These are phyloP conservation scores for Beaufortia kweichowensis DNA, from an alignment of 2,113 vertebrate species.

Conservation along the genomic window DNA sequence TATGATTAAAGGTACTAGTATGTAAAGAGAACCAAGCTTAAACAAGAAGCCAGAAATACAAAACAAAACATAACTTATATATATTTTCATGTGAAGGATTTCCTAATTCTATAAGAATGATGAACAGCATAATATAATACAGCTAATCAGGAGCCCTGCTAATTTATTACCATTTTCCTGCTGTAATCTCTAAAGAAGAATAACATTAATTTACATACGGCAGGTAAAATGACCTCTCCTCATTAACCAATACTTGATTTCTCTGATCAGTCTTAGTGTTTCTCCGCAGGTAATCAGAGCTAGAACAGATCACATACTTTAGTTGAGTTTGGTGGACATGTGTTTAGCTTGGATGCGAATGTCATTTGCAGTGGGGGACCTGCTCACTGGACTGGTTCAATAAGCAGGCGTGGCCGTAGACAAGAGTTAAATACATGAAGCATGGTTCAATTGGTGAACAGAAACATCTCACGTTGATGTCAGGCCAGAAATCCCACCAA, in stretches of 20 bases:
- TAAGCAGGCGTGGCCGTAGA: slow-evolving; percentile 70
- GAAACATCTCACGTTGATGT: slow-evolving; percentile 60
- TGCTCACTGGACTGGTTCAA: slow-evolving; percentile 53
- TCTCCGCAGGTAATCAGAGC: background rate
- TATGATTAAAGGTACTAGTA: slow-evolving; percentile 56
- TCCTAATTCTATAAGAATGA: slow-evolving; percentile 61
- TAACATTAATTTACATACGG: slow-evolving; percentile 49
- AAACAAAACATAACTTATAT: slow-evolving; percentile 47
- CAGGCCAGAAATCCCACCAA: slow-evolving; percentile 43
- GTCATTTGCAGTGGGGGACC: slow-evolving; percentile 41
- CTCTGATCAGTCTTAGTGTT: slow-evolving; percentile 19
- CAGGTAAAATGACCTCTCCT: slow-evolving; percentile 49
- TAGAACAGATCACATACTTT: slow-evolving; percentile 2
- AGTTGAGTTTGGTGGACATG: background rate
- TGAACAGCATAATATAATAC: slow-evolving; percentile 66
- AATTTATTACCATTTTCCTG: slow-evolving; percentile 29
- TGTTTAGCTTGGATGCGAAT: slow-evolving; percentile 24
- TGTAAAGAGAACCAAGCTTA: slow-evolving; percentile 17
- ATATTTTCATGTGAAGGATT: slow-evolving; percentile 45
- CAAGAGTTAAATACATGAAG: slow-evolving; percentile 70
- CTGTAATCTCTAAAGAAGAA: slow-evolving; percentile 48
- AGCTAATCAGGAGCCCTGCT: slow-evolving; percentile 63
- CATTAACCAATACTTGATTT: background rate
- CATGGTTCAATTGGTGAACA: slow-evolving; percentile 63
- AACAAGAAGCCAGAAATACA: slow-evolving; percentile 31